Evolutionary conservation across 1,140 invertebrate genomes (phyloP).

Genomic region (Drosophila kurseongensis): DNA sequence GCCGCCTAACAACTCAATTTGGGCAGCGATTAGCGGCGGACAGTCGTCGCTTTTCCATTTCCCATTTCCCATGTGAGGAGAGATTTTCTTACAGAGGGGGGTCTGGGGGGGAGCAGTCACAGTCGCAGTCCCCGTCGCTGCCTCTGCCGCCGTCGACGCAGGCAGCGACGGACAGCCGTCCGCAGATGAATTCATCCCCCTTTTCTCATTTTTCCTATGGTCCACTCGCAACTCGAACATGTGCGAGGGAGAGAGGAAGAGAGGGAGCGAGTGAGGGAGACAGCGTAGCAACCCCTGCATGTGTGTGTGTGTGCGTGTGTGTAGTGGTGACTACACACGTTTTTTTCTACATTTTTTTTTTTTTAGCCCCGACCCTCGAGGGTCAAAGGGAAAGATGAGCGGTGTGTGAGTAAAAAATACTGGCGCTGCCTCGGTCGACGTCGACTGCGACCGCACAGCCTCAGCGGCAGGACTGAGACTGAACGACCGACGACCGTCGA

Average conservation of each 20-base stretch:
- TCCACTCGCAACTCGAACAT: constrained; percentile 72
- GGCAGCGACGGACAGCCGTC: constrained; percentile 33
- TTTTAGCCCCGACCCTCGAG: constrained; percentile 32
- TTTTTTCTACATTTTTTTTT: constrained; percentile 44
- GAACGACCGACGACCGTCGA: constrained; percentile 30
- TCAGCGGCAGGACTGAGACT: constrained; percentile 27
- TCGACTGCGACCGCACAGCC: constrained; percentile 59
- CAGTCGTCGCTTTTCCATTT: constrained; percentile 8
- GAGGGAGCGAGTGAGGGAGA: constrained; percentile 14
- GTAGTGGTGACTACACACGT: constrained; percentile 63
- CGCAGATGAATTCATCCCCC: constrained; percentile 74
- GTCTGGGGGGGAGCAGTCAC: constrained; percentile 1
- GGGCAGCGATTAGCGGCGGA: constrained; percentile 52
- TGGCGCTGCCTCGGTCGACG: constrained; percentile 13
- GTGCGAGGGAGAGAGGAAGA: constrained; percentile 14
- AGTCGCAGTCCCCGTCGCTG: constrained; percentile 11
- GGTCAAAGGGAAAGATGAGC: constrained; percentile 22
- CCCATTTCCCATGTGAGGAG: constrained; percentile 6
- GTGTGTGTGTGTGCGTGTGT: constrained; percentile 35
- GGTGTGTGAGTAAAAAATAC: constrained; percentile 33
- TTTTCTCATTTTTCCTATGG: constrained; percentile 52
- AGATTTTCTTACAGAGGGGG: constrained; percentile 14
- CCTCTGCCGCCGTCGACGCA: constrained; percentile 7
- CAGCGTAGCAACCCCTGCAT: constrained; percentile 59
- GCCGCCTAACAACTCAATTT: constrained; percentile 49